Evolutionary conservation across 2,888 invertebrate genomes (phyloP).

Genomic region (Machimus rusticus): DNA sequence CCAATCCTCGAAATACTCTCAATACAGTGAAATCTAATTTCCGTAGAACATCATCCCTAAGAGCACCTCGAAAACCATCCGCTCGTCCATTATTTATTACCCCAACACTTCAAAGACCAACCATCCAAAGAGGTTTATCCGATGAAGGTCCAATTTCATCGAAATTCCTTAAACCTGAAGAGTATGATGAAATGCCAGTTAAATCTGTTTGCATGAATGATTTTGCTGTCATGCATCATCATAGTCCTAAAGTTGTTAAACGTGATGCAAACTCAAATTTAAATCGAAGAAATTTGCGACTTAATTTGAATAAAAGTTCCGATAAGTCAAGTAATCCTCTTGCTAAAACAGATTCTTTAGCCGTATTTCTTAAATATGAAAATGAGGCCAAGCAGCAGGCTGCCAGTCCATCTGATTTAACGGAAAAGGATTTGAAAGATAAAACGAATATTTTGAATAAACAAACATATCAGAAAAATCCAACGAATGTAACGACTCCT

Average conservation of each 20-base stretch:
- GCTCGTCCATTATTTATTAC: slow-evolving; percentile 54
- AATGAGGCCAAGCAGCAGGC: slow-evolving; percentile 52
- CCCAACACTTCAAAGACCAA: slow-evolving; percentile 52
- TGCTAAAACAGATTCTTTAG: slow-evolving; percentile 61
- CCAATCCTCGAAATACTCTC: slow-evolving; percentile 45
- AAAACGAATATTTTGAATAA: slow-evolving; percentile 61
- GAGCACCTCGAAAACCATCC: slow-evolving; percentile 57
- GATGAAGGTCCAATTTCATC: slow-evolving; percentile 63
- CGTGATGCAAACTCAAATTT: slow-evolving; percentile 45
- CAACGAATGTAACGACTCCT: slow-evolving; percentile 45
- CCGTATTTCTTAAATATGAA: slow-evolving; percentile 61
- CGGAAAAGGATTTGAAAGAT: slow-evolving; percentile 60
- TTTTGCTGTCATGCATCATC: slow-evolving; percentile 50
- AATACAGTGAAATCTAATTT: slow-evolving; percentile 55
- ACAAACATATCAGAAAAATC: slow-evolving; percentile 60
- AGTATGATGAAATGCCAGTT: slow-evolving; percentile 63
- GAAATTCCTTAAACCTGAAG: slow-evolving; percentile 62
- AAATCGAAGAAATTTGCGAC: slow-evolving; percentile 49
- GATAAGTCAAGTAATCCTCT: slow-evolving; percentile 35
- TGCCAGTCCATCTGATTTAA: slow-evolving; percentile 35
- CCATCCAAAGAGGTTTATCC: slow-evolving; percentile 62
- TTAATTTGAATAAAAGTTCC: slow-evolving; percentile 43
- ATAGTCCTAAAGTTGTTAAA: slow-evolving; percentile 45
- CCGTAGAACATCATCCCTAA: slow-evolving; percentile 59
- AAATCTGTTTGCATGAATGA: slow-evolving; percentile 61